A percentile compares a stretch with the other conserved stretches of the same genome.
phyloP scores from a whole-genome alignment of 2,888 invertebrate species.

The Temnothorax ravouxi region DNA sequence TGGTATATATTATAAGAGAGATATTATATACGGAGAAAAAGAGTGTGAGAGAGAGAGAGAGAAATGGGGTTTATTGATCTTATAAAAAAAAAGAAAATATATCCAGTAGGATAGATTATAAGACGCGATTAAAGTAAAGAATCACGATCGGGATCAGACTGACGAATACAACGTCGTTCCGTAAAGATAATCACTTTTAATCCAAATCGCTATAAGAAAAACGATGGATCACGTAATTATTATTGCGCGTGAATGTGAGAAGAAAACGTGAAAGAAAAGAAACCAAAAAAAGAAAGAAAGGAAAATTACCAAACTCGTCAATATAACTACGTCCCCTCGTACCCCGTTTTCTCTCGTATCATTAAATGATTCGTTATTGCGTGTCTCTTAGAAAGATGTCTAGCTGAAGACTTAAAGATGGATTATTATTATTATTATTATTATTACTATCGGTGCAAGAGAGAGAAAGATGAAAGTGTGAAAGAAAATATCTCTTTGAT shows the following conservation, averaged over 20 bases:
- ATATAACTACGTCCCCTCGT: constrained; percentile 68
- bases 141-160: constrained; percentile 35
- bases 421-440: constrained; percentile 65
- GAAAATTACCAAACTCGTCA: constrained; percentile 68
- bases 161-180: constrained; percentile 42
- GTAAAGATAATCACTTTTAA: constrained; percentile 49
- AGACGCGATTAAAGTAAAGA: constrained; percentile 28
- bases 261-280: constrained; percentile 44
- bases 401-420: constrained; percentile 68
- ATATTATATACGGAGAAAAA: constrained; percentile 15
- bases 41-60: constrained; percentile 9
- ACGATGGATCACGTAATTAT: constrained; percentile 62
- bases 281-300: constrained; percentile 54
- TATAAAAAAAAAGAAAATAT: constrained; percentile 30
- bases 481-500: constrained; percentile 29
- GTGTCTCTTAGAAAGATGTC: constrained; percentile 80
- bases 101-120: constrained; percentile 30
- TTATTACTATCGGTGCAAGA: constrained; percentile 49
- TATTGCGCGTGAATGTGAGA: constrained; percentile 60
- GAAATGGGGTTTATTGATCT: constrained; percentile 31
- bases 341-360: constrained; percentile 62
- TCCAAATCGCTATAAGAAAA: constrained; percentile 54
- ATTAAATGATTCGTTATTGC: constrained; percentile 81
- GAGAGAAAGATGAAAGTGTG: constrained; percentile 5
- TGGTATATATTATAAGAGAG: constrained; percentile 37